Conservation (phyloP, 2,888 invertebrate genomes). For the Epirrhoe alternata region DNA sequence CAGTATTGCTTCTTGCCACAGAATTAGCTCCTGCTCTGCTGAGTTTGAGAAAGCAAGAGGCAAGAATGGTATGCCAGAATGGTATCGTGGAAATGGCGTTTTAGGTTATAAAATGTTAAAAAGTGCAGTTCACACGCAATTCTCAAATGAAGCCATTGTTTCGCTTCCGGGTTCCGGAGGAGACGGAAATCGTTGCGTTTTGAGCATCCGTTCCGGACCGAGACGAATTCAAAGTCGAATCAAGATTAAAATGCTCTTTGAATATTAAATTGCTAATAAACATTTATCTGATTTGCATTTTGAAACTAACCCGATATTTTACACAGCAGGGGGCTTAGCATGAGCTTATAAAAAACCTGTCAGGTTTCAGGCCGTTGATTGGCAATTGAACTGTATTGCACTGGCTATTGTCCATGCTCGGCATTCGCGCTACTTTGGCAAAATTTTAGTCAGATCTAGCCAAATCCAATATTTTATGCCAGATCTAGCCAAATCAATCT, state of each 20-base stretch:
- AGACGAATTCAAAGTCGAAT: slow-evolving; percentile 22
- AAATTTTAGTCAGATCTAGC: no score
- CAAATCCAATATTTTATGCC: no score
- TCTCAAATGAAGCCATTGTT: slow-evolving; percentile 41
- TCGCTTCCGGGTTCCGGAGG: slow-evolving; percentile 39
- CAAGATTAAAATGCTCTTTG: not conserved
- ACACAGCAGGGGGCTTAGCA: not conserved
- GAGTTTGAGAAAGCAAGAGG: no score
- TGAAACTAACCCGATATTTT: not conserved
- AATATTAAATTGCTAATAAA: not conserved
- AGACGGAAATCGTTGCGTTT: slow-evolving; percentile 37
- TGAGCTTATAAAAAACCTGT: no score
- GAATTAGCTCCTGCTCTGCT: no score
- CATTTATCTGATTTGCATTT: not conserved
- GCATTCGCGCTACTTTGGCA: no score
- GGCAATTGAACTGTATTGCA: not conserved
- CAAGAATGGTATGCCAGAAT: no score
- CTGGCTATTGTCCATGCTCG: no score
- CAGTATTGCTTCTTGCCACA: no score
- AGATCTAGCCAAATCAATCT: no score
- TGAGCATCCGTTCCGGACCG: slow-evolving; percentile 33
- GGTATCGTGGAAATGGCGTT: no score
- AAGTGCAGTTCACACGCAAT: slow-evolving; percentile 40
- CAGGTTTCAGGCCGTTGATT: no score
- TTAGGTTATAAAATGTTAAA: slow-evolving; percentile 24